These are phyloP conservation scores for Falco punctatus DNA, from an alignment of 2,113 vertebrate species.

Conservation along the genomic window DNA sequence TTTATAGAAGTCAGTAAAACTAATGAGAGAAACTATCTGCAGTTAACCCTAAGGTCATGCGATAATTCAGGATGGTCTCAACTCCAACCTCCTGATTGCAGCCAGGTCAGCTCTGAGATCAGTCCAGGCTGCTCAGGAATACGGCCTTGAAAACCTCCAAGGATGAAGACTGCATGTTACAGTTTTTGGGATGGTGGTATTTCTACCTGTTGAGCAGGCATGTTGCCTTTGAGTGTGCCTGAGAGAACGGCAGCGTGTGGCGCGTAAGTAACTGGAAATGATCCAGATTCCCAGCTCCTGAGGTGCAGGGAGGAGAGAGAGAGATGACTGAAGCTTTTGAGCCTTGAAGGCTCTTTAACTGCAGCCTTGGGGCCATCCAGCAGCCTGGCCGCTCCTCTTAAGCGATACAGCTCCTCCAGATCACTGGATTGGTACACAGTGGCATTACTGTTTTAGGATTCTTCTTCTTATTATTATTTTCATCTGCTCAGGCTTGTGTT, in stretches of 20 bases:
- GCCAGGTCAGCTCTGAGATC: background rate
- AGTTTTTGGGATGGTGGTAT: background rate
- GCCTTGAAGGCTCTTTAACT: background rate
- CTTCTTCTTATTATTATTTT: background rate
- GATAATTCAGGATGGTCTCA: background rate
- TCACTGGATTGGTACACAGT: background rate
- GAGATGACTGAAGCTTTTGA: background rate
- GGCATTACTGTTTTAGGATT: background rate
- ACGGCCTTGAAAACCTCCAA: background rate
- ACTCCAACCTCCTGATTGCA: background rate
- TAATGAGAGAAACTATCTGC: background rate
- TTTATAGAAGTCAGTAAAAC: background rate
- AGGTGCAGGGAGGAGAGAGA: background rate
- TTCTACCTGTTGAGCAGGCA: background rate
- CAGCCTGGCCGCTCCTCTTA: rapidly evolving
- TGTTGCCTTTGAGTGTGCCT: background rate
- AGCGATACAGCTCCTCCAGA: background rate
- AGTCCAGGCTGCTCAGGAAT: background rate
- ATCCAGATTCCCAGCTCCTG: background rate
- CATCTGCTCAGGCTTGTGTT: background rate
- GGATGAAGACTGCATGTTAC: background rate
- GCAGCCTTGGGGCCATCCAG: background rate
- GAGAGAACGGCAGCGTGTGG: background rate
- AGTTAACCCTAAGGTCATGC: background rate
- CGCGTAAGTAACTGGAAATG: background rate